These are phyloP conservation scores for Mobula birostris DNA, from an alignment of 2,113 vertebrate species.

Conservation along the genomic window DNA sequence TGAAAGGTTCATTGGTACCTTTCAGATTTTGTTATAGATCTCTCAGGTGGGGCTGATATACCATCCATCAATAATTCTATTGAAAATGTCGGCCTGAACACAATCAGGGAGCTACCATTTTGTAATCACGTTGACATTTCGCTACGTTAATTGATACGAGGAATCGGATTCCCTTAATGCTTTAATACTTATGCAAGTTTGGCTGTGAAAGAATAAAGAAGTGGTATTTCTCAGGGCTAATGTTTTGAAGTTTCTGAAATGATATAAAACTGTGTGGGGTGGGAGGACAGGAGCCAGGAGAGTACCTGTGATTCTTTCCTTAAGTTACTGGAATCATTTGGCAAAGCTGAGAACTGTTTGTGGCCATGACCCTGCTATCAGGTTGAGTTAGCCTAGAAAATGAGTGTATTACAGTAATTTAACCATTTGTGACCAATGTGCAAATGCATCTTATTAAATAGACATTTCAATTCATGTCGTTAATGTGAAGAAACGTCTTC, in stretches of 20 bases:
- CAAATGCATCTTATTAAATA: slow-evolving; percentile 61
- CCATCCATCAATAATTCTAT: background rate
- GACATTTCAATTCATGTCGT: slow-evolving; percentile 56
- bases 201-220: background rate
- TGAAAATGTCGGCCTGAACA: background rate
- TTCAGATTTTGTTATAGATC: slow-evolving; percentile 19
- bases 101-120: background rate
- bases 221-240: background rate
- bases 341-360: slow-evolving; percentile 46
- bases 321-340: background rate
- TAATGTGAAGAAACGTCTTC: slow-evolving; percentile 49
- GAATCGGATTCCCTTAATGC: background rate
- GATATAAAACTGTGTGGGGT: background rate
- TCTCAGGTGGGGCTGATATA: background rate
- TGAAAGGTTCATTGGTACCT: background rate
- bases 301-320: slow-evolving; percentile 3
- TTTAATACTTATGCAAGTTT: background rate
- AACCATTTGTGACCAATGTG: slow-evolving; percentile 51
- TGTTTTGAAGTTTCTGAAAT: slow-evolving; percentile 3
- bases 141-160: background rate
- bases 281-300: background rate
- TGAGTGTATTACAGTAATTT: slow-evolving; percentile 53
- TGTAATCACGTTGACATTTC: background rate
- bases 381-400: slow-evolving; percentile 50
- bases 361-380: slow-evolving; percentile 46